Evolutionary conservation across 1,140 invertebrate species (phyloP).

Genomic region (Atta colombica): DNA sequence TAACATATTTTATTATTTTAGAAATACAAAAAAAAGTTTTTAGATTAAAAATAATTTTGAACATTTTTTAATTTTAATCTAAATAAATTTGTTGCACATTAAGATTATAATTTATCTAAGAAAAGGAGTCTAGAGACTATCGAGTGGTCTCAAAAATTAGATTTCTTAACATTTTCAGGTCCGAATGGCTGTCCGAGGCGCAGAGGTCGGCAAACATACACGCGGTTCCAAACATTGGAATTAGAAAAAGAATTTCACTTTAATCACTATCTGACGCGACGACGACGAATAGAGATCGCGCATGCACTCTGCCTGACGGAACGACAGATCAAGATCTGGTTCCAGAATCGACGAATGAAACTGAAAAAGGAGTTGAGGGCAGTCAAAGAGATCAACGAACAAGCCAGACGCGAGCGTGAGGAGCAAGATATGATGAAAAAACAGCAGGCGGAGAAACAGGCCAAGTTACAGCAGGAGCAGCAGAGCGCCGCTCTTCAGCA

Average conservation of each 20-base stretch:
- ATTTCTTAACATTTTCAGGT: constrained; percentile 89
- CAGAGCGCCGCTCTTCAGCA: constrained; percentile 88
- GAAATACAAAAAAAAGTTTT: constrained; percentile 3
- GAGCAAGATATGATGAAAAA: constrained; percentile 97
- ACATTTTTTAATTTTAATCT: not conserved
- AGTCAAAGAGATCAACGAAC: constrained; percentile 98
- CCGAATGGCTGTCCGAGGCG: constrained; percentile 98
- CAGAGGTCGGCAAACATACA: constrained; percentile 98
- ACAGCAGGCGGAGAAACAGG: constrained; percentile 94
- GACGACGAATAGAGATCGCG: constrained; percentile 98
- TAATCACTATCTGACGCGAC: constrained; percentile 98
- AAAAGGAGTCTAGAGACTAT: not conserved
- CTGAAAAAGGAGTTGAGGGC: constrained; percentile 98
- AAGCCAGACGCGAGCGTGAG: constrained; percentile 95
- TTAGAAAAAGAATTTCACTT: constrained; percentile 99
- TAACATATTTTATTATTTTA: not conserved
- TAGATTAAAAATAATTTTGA: not conserved
- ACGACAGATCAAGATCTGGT: constrained; percentile 99
- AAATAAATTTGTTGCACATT: not conserved
- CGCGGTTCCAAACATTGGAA: constrained; percentile 97
- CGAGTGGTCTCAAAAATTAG: constrained; percentile 42
- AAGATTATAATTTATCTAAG: not conserved
- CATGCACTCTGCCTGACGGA: constrained; percentile 98
- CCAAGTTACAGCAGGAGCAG: constrained; percentile 89
- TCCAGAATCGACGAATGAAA: constrained; percentile 99